These are phyloP conservation scores for Bos javanicus DNA, from an alignment of 2,113 vertebrate genomes.

Conservation along the genomic window DNA sequence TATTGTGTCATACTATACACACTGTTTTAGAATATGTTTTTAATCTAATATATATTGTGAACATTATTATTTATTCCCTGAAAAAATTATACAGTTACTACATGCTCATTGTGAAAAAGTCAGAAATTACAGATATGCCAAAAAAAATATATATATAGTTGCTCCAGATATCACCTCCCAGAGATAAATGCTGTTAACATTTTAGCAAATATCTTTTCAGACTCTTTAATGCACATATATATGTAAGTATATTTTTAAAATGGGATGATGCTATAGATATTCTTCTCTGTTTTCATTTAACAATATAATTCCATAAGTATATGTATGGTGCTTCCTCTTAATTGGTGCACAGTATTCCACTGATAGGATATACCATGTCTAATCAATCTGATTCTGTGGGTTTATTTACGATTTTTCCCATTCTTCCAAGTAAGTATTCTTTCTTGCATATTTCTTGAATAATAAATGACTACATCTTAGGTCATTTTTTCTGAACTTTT, in stretches of 20 bases:
- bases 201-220: slow-evolving; percentile 24
- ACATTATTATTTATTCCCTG: slow-evolving; percentile 71
- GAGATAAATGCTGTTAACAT: slow-evolving; percentile 48
- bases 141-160: slow-evolving; percentile 34
- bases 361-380: not conserved
- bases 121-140: slow-evolving; percentile 67
- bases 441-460: slow-evolving; percentile 31
- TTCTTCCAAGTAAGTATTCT: not conserved
- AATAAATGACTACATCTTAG: slow-evolving; percentile 15
- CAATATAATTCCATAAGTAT: not conserved
- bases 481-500: not conserved
- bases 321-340: not conserved
- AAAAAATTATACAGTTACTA: slow-evolving; percentile 70
- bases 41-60: slow-evolving; percentile 68
- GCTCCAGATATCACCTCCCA: slow-evolving; percentile 70
- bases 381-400: not conserved
- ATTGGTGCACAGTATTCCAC: not conserved
- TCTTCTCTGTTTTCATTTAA: not conserved
- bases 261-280: not conserved
- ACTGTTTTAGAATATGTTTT: slow-evolving; percentile 63
- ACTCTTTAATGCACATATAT: not conserved
- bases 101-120: slow-evolving; percentile 70
- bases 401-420: slow-evolving; percentile 31
- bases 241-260: not conserved
- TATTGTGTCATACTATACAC: slow-evolving; percentile 72